Evolutionary conservation across 2,888 invertebrate genomes (phyloP).

Genomic region (Dicycla oo): DNA sequence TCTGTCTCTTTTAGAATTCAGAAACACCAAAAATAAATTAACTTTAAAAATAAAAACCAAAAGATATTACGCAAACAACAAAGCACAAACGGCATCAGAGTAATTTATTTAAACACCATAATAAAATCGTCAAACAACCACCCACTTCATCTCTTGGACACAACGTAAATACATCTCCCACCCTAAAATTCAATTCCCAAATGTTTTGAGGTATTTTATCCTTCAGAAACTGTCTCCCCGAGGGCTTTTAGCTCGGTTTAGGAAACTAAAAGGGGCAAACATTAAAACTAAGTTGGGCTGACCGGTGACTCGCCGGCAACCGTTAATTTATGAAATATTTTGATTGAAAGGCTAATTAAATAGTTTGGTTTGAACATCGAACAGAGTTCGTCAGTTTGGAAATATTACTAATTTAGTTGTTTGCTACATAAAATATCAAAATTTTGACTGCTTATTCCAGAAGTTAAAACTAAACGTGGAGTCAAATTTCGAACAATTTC

Average conservation of each 20-base stretch:
- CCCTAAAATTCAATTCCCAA: constrained; percentile 54
- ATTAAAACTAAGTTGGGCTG: constrained; percentile 56
- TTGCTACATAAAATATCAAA: neutral
- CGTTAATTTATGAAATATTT: constrained; percentile 59
- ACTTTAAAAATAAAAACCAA: neutral
- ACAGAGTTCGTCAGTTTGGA: constrained; percentile 2
- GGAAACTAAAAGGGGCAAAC: constrained; percentile 49
- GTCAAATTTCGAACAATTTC: neutral
- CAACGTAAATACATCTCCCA: constrained; percentile 23
- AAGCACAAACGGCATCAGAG: neutral
- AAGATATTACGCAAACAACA: neutral
- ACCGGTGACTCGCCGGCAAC: constrained; percentile 25
- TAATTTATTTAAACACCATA: constrained; percentile 5
- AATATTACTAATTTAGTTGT: neutral
- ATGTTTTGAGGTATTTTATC: constrained; percentile 53
- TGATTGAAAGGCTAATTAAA: constrained; percentile 61
- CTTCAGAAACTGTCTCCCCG: constrained; percentile 38
- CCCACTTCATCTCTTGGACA: constrained; percentile 1
- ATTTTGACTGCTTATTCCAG: neutral
- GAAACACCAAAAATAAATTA: neutral
- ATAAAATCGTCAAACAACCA: neutral
- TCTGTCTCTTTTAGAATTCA: neutral
- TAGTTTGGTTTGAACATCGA: constrained; percentile 39
- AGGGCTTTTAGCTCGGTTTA: constrained; percentile 49
- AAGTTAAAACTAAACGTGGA: neutral